Conservation (phyloP, 2,888 invertebrate species). For the Brachyptera risi region DNA sequence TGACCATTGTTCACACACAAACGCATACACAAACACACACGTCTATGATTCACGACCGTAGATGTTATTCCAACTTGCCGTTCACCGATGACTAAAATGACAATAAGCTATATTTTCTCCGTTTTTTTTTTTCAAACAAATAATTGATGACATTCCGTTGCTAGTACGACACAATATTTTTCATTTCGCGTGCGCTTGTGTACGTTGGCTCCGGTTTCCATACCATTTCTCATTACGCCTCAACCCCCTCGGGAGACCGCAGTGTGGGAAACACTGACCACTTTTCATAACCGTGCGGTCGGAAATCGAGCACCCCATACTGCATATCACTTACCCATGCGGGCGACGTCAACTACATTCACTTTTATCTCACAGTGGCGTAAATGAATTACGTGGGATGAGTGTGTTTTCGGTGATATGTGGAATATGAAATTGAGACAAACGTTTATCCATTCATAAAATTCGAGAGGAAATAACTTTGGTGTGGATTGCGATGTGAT, state of each 20-base stretch:
- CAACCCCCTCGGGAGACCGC: constrained; percentile 10
- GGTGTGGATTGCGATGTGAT: no score
- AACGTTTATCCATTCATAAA: no score
- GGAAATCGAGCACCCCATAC: constrained; percentile 21
- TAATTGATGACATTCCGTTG: constrained; percentile 23
- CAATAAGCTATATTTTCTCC: not conserved
- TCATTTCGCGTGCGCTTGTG: constrained; percentile 17
- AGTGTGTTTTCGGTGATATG: no score
- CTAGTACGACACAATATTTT: constrained; percentile 20
- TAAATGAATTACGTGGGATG: no score
- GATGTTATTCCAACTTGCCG: no score
- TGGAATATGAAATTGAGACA: no score
- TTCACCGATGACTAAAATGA: no score
- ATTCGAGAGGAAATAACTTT: no score
- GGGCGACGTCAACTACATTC: not conserved
- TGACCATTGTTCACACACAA: no score
- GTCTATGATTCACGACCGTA: no score
- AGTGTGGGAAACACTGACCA: constrained; percentile 22
- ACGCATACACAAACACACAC: no score
- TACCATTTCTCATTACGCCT: constrained; percentile 19
- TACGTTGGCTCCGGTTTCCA: constrained; percentile 22
- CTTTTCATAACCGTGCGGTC: constrained; percentile 27
- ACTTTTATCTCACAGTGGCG: not conserved
- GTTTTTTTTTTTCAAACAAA: constrained; percentile 15
- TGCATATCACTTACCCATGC: constrained; percentile 24